phyloP scores from a whole-genome alignment of 2,888 invertebrate species.

The Piscicola geometra region DNA sequence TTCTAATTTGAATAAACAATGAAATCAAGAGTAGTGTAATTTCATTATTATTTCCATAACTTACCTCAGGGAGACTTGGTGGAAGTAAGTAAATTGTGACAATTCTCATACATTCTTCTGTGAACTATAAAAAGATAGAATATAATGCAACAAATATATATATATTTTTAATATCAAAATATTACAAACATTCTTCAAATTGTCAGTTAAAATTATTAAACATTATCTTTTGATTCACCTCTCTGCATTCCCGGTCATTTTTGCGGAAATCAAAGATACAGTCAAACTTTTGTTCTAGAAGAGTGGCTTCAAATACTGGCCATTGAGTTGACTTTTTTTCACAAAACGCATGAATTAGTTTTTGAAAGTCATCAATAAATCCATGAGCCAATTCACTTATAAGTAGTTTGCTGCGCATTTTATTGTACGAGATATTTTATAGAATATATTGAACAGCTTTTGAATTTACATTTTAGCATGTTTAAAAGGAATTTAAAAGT shows the following conservation, averaged over 20 bases:
- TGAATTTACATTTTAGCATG: too few species aligned
- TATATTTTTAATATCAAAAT: too few species aligned
- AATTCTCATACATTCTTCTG: conserved; percentile 14
- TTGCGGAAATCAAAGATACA: background rate
- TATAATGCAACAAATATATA: too few species aligned
- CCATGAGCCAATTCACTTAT: background rate
- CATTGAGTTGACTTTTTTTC: background rate
- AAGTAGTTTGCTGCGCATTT: too few species aligned
- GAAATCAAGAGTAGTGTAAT: too few species aligned
- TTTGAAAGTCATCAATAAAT: background rate
- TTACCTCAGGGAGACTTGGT: background rate
- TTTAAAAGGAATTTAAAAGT: too few species aligned
- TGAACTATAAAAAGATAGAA: background rate
- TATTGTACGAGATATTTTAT: too few species aligned
- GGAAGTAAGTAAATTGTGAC: background rate
- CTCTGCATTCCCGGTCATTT: background rate
- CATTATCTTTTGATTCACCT: too few species aligned
- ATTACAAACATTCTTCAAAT: background rate
- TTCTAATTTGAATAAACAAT: too few species aligned
- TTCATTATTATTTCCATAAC: too few species aligned
- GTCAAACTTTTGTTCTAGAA: background rate
- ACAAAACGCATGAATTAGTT: conserved; percentile 4
- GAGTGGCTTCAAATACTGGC: conserved; percentile 6
- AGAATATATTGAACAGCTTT: too few species aligned
- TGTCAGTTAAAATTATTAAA: too few species aligned